Evolutionary conservation across 2,888 invertebrate genomes (phyloP).

Genomic region (Rutpela maculata): DNA sequence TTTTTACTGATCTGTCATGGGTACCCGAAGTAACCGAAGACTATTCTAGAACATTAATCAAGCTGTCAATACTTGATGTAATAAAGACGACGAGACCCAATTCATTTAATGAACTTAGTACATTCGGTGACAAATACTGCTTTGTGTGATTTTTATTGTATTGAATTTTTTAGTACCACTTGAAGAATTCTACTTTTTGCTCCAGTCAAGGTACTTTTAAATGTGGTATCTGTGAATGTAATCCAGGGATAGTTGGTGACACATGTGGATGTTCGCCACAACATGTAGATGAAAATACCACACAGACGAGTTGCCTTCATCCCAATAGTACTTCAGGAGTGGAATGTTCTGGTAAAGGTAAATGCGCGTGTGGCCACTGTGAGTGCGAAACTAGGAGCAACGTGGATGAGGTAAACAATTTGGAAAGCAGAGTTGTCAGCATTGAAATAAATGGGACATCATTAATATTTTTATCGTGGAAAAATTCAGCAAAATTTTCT

Average conservation of each 20-base stretch:
- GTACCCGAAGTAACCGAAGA: no score
- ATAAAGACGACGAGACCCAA: no score
- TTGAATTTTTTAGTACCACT: slow-evolving; percentile 76
- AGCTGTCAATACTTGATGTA: no score
- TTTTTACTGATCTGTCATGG: no score
- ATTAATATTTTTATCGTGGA: no score
- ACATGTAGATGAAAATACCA: slow-evolving; percentile 50
- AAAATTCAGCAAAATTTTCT: no score
- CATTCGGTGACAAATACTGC: no score
- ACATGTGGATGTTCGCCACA: slow-evolving; percentile 95
- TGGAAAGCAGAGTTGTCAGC: no score
- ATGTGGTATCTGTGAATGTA: slow-evolving; percentile 94
- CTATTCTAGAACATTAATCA: no score
- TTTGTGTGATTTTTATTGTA: no score
- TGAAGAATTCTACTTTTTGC: slow-evolving; percentile 82
- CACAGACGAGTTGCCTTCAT: slow-evolving; percentile 55
- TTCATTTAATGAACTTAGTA: no score
- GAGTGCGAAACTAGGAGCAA: slow-evolving; percentile 81
- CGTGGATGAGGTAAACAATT: slow-evolving; percentile 77
- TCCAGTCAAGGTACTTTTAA: slow-evolving; percentile 86
- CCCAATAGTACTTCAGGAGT: slow-evolving; percentile 51
- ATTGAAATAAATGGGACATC: no score
- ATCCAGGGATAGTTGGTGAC: slow-evolving; percentile 87
- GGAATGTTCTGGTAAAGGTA: slow-evolving; percentile 85
- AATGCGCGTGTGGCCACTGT: slow-evolving; percentile 90